Evolutionary conservation across 2,888 invertebrate genomes (phyloP).

Genomic region (Yponomeuta malinellus): DNA sequence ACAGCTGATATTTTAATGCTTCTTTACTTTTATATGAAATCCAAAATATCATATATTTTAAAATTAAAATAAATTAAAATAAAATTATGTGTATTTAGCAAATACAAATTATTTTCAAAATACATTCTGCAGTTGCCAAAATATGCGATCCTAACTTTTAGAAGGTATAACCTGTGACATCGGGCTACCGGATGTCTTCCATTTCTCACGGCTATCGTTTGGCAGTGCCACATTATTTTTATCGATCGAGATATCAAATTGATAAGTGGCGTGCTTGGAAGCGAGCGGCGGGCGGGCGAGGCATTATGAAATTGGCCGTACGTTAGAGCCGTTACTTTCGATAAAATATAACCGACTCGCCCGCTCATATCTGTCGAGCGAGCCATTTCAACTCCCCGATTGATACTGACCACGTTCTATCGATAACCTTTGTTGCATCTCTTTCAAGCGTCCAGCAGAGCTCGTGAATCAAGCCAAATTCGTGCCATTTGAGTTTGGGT

Average conservation of each 20-base stretch:
- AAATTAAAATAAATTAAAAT: too few species aligned
- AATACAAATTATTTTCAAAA: too few species aligned
- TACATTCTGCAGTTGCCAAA: too few species aligned
- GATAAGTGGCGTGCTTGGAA: conserved; percentile 72
- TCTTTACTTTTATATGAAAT: neutral
- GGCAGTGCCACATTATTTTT: conserved; percentile 62
- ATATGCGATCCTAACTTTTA: too few species aligned
- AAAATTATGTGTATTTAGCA: too few species aligned
- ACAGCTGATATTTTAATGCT: neutral
- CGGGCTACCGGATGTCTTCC: neutral
- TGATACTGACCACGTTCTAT: conserved; percentile 14
- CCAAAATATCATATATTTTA: too few species aligned
- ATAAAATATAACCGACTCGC: conserved; percentile 71
- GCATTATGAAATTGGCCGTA: conserved; percentile 77
- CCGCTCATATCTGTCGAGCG: conserved; percentile 69
- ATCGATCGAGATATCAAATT: conserved; percentile 73
- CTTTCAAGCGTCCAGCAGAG: neutral
- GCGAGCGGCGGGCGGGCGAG: conserved; percentile 45
- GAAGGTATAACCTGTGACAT: neutral
- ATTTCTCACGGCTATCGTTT: conserved; percentile 25
- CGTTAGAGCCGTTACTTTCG: conserved; percentile 73
- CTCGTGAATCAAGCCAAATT: neutral
- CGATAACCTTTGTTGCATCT: neutral
- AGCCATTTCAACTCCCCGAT: conserved; percentile 26
- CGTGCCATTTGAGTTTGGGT: neutral